These are phyloP conservation scores for Hapalemur alaotrensis DNA, from an alignment of 2,797 vertebrate species.

Conservation along the genomic window DNA sequence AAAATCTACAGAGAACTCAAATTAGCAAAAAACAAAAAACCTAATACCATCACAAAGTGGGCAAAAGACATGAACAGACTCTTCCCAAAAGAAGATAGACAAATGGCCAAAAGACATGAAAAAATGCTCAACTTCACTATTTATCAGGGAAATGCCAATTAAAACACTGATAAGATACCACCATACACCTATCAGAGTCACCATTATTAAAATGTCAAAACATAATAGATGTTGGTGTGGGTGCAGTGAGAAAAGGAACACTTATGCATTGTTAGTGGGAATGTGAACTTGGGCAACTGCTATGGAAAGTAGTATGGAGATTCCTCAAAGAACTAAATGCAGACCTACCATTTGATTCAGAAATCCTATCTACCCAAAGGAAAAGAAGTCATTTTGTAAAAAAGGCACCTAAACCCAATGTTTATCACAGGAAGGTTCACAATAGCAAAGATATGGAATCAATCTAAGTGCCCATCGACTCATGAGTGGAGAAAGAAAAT, in stretches of 20 bases:
- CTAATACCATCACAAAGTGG: not conserved
- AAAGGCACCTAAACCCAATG: not conserved
- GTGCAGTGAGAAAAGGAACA: not conserved
- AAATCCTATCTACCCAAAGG: not conserved
- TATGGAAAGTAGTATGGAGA: not conserved
- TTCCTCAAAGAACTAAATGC: not conserved
- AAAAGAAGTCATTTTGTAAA: not conserved
- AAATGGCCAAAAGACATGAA: not conserved
- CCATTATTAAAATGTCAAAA: not conserved
- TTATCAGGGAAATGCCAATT: not conserved
- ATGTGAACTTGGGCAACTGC: not conserved
- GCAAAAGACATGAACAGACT: not conserved
- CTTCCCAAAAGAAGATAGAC: not conserved
- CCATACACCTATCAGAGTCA: not conserved
- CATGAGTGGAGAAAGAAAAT: not conserved
- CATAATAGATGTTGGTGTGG: not conserved
- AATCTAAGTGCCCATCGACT: not conserved
- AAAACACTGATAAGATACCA: not conserved
- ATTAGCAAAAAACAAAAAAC: not conserved
- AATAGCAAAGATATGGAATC: not conserved
- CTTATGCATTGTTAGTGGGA: not conserved
- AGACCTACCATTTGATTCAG: not conserved
- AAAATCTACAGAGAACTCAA: no score
- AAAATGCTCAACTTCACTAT: not conserved
- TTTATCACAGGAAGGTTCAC: not conserved